Conservation (phyloP, 2,797 vertebrate species). For the Enteromius trimaculatus region DNA sequence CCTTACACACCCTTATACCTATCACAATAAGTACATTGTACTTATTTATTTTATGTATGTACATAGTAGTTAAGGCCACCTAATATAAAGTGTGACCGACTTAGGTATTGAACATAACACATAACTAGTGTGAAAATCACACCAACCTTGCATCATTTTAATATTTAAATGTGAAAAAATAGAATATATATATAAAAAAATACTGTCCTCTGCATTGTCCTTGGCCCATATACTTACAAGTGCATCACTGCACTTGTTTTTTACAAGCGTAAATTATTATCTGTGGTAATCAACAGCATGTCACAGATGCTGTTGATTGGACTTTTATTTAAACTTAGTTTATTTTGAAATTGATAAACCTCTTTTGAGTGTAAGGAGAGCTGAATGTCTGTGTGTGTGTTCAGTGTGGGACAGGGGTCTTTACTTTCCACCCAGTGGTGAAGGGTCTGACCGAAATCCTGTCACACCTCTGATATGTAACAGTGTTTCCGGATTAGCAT, state of each 20-base stretch:
- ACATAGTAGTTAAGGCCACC: too few relatives aligned
- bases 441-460: slow-evolving; percentile 74
- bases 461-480: slow-evolving; percentile 76
- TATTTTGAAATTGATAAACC: slow-evolving; percentile 10
- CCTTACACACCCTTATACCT: too few relatives aligned
- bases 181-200: neutral
- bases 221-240: neutral
- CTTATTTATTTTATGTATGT: too few relatives aligned
- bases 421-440: slow-evolving; percentile 77
- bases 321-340: neutral
- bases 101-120: neutral
- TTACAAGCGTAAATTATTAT: neutral
- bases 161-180: neutral
- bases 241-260: too few relatives aligned
- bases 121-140: neutral
- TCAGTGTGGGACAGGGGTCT: slow-evolving; percentile 64
- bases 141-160: neutral
- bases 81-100: too few relatives aligned
- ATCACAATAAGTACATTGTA: too few relatives aligned
- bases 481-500: slow-evolving; percentile 79
- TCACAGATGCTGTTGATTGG: neutral
- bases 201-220: neutral
- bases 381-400: slow-evolving; percentile 5
- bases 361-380: neutral
- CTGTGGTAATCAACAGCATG: neutral